Evolutionary conservation across 2,797 vertebrate genomes (phyloP).

Genomic region (Cheirogaleus major): DNA sequence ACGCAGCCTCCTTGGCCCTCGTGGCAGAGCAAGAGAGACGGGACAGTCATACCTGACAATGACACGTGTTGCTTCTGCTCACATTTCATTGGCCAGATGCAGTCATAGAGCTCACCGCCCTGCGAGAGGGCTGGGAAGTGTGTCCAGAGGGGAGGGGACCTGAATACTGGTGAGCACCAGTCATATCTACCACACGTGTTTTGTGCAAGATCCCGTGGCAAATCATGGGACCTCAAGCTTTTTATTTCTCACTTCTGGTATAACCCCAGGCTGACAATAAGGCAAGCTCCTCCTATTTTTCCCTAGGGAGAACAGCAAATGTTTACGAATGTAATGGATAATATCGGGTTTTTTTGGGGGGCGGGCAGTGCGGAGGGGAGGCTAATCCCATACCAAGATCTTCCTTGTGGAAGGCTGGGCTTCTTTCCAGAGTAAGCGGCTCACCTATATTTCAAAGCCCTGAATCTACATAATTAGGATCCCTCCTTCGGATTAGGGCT

Average conservation of each 20-base stretch:
- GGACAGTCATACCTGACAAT: not conserved
- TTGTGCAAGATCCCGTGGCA: not conserved
- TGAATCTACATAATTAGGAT: slow-evolving; percentile 5
- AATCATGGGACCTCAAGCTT: not conserved
- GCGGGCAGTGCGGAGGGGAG: not conserved
- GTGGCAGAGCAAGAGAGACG: not conserved
- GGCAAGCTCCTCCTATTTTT: not conserved
- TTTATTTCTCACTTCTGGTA: slow-evolving; percentile 5
- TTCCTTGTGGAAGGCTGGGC: slow-evolving; percentile 14
- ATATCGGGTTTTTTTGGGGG: not conserved
- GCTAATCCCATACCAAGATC: not conserved
- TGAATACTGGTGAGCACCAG: not conserved
- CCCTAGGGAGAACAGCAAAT: not conserved
- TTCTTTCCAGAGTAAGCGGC: slow-evolving; percentile 36
- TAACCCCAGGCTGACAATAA: not conserved
- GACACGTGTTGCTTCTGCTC: not conserved
- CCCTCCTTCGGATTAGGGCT: slow-evolving; percentile 5
- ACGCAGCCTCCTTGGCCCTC: not conserved
- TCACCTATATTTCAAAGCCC: slow-evolving; percentile 42
- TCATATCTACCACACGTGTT: not conserved
- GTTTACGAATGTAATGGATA: not conserved
- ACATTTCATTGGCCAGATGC: not conserved
- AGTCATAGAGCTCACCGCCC: not conserved
- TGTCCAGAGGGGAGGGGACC: not conserved
- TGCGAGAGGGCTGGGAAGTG: not conserved